These are phyloP conservation scores for Sus scrofa DNA, from an alignment of 2,113 vertebrate species.

Conservation along the genomic window T2T-Sscrofa CM000827.6:86568001-86568500, in stretches of 20 bases:
- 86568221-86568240: neutral
- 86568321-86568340: neutral
- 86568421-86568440: rapidly evolving
- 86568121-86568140: neutral
- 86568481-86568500: neutral
- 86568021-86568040: neutral
- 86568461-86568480: rapidly evolving
- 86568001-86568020: neutral
- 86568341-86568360: rapidly evolving
- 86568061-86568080: neutral
- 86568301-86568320: neutral
- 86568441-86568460: rapidly evolving
- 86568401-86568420: rapidly evolving
- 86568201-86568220: neutral
- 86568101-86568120: neutral
- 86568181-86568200: rapidly evolving
- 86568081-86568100: neutral
- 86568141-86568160: neutral
- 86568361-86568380: neutral
- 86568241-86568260: neutral
- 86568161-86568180: neutral
- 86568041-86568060: neutral
- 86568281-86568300: neutral
- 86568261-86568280: neutral
- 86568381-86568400: neutral